These are phyloP conservation scores for Rhabdomys pumilio DNA, from an alignment of 2,797 vertebrate genomes.

Conservation along the genomic window DNA sequence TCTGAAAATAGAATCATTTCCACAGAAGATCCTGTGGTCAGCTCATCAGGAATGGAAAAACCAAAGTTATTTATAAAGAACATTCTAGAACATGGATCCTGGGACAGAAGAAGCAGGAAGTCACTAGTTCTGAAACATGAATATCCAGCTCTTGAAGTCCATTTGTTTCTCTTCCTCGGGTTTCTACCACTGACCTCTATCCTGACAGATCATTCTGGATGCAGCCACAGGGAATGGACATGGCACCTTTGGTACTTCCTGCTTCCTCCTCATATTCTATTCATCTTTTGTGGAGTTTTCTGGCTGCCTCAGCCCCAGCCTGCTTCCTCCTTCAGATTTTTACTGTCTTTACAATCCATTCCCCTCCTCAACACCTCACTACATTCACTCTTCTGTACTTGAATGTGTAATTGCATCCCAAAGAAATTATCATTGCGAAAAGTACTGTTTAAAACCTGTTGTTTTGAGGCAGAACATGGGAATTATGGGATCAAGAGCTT, in stretches of 20 bases:
- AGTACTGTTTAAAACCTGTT: slow-evolving; percentile 18
- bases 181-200: background rate
- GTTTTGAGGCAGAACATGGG: slow-evolving; percentile 46
- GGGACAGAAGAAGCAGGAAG: background rate
- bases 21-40: background rate
- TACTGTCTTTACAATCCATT: background rate
- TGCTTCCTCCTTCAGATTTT: background rate
- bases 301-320: background rate
- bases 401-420: background rate
- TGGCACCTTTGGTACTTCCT: background rate
- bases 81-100: background rate
- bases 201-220: background rate
- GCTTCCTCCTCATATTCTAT: background rate
- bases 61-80: background rate
- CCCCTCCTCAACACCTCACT: background rate
- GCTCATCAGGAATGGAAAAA: background rate
- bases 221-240: background rate
- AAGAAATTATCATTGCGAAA: slow-evolving; percentile 45
- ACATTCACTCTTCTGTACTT: background rate
- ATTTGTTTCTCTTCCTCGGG: background rate
- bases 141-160: background rate
- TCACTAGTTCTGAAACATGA: background rate
- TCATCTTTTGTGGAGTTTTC: background rate
- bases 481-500: slow-evolving; percentile 43
- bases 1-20: background rate